Percentiles rank a stretch among this genome's conserved stretches.
Conservation (phyloP, 2,888 invertebrate genomes). For the Rhamnusium bicolor region DNA sequence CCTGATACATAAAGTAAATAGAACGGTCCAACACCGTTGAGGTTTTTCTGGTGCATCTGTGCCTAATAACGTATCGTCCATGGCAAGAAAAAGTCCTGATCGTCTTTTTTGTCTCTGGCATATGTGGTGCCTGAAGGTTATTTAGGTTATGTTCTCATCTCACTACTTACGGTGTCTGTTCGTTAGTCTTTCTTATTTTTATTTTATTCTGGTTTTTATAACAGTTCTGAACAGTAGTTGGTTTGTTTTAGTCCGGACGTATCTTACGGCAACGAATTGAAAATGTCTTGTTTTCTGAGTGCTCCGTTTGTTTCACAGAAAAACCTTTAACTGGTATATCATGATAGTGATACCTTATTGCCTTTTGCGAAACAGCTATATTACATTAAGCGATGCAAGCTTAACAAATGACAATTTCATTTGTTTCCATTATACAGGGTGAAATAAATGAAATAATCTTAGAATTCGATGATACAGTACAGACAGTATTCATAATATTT, state of each 20-base stretch:
- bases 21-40: slow-evolving; percentile 25
- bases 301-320: slow-evolving; percentile 46
- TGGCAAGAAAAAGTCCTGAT: slow-evolving; percentile 30
- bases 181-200: slow-evolving; percentile 52
- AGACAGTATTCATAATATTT: too few relatives aligned
- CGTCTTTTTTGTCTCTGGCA: slow-evolving; percentile 38
- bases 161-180: slow-evolving; percentile 56
- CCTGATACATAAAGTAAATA: slow-evolving; percentile 33
- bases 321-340: slow-evolving; percentile 45
- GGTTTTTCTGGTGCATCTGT: slow-evolving; percentile 30
- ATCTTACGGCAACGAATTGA: slow-evolving; percentile 53
- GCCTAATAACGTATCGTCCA: slow-evolving; percentile 29
- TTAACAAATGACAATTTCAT: slow-evolving; percentile 13
- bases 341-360: slow-evolving; percentile 45
- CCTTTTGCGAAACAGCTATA: slow-evolving; percentile 32
- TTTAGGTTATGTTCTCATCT: slow-evolving; percentile 56
- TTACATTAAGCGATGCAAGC: not conserved
- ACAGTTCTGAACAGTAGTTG: slow-evolving; percentile 50
- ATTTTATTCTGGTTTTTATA: slow-evolving; percentile 41
- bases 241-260: slow-evolving; percentile 54
- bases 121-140: slow-evolving; percentile 49
- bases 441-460: not conserved
- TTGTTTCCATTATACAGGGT: not conserved
- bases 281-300: slow-evolving; percentile 54
- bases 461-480: too few relatives aligned